phyloP scores from a whole-genome alignment of 2,888 invertebrate species.

The Leptinotarsa tumamoca region DNA sequence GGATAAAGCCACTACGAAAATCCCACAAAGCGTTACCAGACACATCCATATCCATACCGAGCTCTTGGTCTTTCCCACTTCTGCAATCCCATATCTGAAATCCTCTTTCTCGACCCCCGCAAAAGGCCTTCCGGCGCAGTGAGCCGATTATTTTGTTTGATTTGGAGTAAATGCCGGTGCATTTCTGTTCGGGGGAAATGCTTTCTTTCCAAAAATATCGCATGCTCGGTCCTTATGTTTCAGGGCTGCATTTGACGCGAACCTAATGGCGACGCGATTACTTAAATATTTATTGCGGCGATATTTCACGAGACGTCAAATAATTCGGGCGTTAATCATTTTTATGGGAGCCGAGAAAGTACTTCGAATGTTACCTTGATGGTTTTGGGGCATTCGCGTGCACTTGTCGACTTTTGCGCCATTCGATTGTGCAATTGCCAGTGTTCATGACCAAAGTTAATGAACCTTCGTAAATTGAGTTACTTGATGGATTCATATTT shows the following conservation, averaged over 20 bases:
- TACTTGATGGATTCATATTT: too few relatives aligned
- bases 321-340: conserved; percentile 50
- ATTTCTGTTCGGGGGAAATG: conserved; percentile 31
- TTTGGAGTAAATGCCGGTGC: conserved; percentile 52
- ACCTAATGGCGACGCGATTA: conserved; percentile 46
- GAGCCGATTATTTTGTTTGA: conserved; percentile 57
- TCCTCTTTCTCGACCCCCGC: conserved; percentile 28
- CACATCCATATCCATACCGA: conserved; percentile 24
- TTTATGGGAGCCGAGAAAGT: conserved; percentile 42
- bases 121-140: conserved; percentile 44
- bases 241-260: conserved; percentile 41
- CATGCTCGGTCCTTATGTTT: conserved; percentile 44
- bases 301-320: conserved; percentile 46
- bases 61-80: conserved; percentile 2
- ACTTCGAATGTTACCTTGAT: conserved; percentile 30
- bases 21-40: conserved; percentile 18
- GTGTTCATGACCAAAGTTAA: not conserved
- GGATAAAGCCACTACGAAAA: conserved; percentile 9
- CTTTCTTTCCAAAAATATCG: conserved; percentile 34
- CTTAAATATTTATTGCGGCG: conserved; percentile 47
- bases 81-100: conserved; percentile 30
- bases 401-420: not conserved
- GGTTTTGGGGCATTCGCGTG: conserved; percentile 23
- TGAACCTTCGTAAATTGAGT: not conserved
- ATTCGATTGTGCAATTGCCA: not conserved